Base-by-base conservation (phyloP, 2,113 vertebrate species). In the Promerops cafer region DNA sequence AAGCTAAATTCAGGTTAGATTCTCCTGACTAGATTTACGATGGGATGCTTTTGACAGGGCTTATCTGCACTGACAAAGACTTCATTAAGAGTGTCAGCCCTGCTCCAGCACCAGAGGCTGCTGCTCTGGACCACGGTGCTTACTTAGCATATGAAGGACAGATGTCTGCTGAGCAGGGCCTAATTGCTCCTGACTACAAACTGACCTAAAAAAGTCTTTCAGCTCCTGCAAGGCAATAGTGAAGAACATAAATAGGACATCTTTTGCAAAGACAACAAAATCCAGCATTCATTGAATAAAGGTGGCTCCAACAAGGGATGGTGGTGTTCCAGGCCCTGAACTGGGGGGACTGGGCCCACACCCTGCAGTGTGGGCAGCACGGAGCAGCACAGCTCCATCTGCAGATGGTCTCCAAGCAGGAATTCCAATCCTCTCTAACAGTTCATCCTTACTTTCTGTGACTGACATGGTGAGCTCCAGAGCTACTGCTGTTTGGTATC, bases 201-300 rank as follows among this genome's bases (percentile, higher is more conserved):
- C 75, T 95, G 95, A 96, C 97, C 93, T 95, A 37, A 93, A 96
- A 94, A 94, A 93, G 94, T 81, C 93, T 93, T 95, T 93, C 95
- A 94, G 85, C 85, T 93, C 83, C 87, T 66, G 60, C 49, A 66
- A 83, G 94, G 71, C 91, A 94, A 81, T 3, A 69, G 40, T 27
- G 60, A 97, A 85, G 82, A 90, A 78, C 66, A 87, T 11, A 95
- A 96, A 93, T 28, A 86, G 76, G 80, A 68, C 78, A 91, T 68
- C 83, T 90, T 92, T 21, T 92, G 92, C 85, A 91, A 83, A 97
- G 87, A 59, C 54, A 33, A 96, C 39, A 96, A 88, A 95, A 68
- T 44, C 16, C 44, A 78, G 53, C 35, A 3, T 37, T 86, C 24
- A 8, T 40, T 42, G 53, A 75, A 42, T 42, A 59, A 60, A 80